Percentiles rank a stretch among this genome's conserved stretches.
Conservation (phyloP, 2,113 vertebrate genomes). For the Salminus brasiliensis region DNA sequence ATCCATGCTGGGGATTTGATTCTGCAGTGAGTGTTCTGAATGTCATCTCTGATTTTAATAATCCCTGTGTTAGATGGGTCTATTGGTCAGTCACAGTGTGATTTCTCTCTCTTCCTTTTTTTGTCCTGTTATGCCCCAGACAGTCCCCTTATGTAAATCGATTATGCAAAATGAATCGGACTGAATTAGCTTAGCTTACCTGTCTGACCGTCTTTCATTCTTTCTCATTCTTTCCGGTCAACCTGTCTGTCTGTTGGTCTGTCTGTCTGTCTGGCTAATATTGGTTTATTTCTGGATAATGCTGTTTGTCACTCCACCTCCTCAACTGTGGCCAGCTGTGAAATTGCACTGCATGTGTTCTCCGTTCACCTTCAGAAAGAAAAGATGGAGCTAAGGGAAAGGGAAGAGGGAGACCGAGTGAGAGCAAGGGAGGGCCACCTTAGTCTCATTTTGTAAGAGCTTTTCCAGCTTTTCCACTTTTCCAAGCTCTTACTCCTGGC, state of each 20-base stretch:
- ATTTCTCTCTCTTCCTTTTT: constrained; percentile 18
- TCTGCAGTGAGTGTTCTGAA: background rate
- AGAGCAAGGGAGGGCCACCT: background rate
- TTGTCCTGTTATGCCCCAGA: constrained; percentile 15
- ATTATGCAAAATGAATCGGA: constrained; percentile 44
- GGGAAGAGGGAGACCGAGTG: background rate
- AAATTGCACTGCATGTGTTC: constrained; percentile 39
- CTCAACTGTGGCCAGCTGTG: constrained; percentile 27
- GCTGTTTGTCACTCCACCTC: constrained; percentile 19
- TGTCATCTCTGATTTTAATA: constrained; percentile 19
- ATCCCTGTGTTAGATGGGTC: constrained; percentile 11
- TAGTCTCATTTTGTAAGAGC: background rate
- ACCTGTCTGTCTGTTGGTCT: constrained; percentile 18
- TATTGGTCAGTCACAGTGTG: constrained; percentile 25
- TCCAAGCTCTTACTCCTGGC: background rate
- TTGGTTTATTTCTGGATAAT: constrained; percentile 47
- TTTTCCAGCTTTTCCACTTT: too few species aligned
- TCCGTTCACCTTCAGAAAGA: constrained; percentile 43
- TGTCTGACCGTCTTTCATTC: too few species aligned
- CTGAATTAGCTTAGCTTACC: constrained; percentile 30
- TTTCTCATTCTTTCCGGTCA: constrained; percentile 36
- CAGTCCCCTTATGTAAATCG: background rate
- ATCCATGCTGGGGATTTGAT: constrained; percentile 10
- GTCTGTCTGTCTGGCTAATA: background rate
- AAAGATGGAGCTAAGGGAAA: background rate